phyloP scores from a whole-genome alignment of 64 coral and sea anemone species.

The Montipora cactus region DNA sequence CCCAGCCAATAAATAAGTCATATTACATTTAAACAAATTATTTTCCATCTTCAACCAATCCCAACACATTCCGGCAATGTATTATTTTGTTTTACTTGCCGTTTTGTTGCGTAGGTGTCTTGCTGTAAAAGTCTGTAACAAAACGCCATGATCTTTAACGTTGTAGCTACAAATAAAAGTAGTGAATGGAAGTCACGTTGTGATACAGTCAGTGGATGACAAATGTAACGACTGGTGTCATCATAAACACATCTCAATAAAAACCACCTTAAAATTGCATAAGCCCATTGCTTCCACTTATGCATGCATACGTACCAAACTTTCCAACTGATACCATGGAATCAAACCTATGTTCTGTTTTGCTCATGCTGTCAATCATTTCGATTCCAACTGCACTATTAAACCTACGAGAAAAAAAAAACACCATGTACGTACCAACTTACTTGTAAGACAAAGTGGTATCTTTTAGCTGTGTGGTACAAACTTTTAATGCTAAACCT shows the following conservation, averaged over 20 bases:
- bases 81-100: not conserved
- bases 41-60: too few species aligned
- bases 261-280: not conserved
- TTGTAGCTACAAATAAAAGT: slow-evolving; percentile 45
- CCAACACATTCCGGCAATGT: too few species aligned
- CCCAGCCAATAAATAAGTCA: too few species aligned
- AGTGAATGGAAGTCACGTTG: not conserved
- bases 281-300: not conserved
- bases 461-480: too few species aligned
- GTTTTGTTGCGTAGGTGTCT: slow-evolving; percentile 73
- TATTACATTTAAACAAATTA: too few species aligned
- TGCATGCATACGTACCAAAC: slow-evolving; percentile 63
- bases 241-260: not conserved
- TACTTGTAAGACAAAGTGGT: too few species aligned
- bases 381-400: slow-evolving; percentile 84
- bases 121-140: slow-evolving; percentile 75
- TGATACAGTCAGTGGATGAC: too few species aligned
- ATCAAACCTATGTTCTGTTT: slow-evolving; percentile 80
- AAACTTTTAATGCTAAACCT: too few species aligned
- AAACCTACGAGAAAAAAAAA: slow-evolving; percentile 44
- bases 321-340: slow-evolving; percentile 71
- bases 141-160: slow-evolving; percentile 55
- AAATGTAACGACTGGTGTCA: not conserved
- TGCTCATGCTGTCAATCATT: slow-evolving; percentile 67
- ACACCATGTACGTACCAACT: not conserved